Percentiles rank a stretch among this genome's conserved stretches.
Conservation (phyloP, 2,797 vertebrate genomes). For the Aphelocoma californica region DNA sequence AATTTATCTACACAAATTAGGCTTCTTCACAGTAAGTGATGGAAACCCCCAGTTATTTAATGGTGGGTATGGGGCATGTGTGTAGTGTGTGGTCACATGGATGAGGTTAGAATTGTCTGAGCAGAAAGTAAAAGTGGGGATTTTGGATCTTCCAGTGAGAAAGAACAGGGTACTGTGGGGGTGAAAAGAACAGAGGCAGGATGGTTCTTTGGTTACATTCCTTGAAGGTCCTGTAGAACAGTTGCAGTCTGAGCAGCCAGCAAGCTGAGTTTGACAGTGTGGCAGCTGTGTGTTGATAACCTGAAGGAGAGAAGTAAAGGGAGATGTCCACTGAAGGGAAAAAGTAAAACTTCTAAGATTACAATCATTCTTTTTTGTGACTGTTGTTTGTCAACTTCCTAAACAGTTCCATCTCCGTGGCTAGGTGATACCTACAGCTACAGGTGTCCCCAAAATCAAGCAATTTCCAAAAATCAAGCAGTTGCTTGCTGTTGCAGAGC, state of each 20-base stretch:
- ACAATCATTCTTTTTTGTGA: background rate
- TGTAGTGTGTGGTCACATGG: background rate
- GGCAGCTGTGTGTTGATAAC: background rate
- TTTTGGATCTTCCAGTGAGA: background rate
- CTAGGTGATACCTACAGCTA: background rate
- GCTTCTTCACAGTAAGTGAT: background rate
- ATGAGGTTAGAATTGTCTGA: background rate
- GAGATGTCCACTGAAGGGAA: background rate
- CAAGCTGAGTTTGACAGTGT: background rate
- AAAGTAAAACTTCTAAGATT: background rate
- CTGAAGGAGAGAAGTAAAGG: background rate
- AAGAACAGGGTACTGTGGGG: background rate
- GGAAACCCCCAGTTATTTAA: background rate
- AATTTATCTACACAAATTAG: background rate
- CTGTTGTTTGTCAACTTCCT: background rate
- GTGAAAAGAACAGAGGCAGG: background rate
- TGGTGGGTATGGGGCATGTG: rapidly evolving
- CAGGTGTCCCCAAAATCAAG: background rate
- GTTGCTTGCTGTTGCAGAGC: background rate
- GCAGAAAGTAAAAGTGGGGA: background rate
- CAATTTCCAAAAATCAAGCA: background rate
- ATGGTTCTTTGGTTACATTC: background rate
- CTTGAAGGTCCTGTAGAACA: background rate
- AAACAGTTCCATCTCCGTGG: background rate
- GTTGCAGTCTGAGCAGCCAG: background rate